Percentiles rank a stretch among this genome's conserved stretches.
Conservation (phyloP, 1,140 invertebrate species). For the Proctacanthus coquilletti region DNA sequence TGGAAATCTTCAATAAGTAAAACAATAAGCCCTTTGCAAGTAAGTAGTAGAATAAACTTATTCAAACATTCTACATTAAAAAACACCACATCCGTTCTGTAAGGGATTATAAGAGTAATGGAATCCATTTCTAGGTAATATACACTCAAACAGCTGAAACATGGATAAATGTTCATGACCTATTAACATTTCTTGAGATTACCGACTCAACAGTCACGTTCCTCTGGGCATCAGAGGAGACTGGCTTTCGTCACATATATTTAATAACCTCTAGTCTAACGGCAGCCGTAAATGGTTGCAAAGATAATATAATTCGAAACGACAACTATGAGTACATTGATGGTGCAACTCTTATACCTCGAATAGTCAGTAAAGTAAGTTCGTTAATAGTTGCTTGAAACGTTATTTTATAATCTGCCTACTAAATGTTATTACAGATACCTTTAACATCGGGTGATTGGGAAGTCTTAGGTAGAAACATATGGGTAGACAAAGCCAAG, state of each 20-base stretch:
- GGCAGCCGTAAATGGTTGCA: constrained; percentile 16
- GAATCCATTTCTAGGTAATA: constrained; percentile 39
- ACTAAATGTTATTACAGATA: constrained; percentile 42
- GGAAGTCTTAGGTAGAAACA: constrained; percentile 60
- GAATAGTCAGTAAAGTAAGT: constrained; percentile 22
- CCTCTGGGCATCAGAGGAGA: constrained; percentile 85
- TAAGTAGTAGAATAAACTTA: too few species aligned
- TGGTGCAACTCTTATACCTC: constrained; percentile 16
- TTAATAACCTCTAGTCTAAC: constrained; percentile 36
- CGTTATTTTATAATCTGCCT: constrained; percentile 2
- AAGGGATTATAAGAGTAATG: too few species aligned
- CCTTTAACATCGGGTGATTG: constrained; percentile 66
- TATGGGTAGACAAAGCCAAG: constrained; percentile 59
- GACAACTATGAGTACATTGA: constrained; percentile 11
- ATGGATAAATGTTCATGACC: constrained; percentile 88
- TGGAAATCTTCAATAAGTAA: constrained; percentile 25
- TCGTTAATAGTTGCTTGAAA: background rate
- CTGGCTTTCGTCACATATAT: constrained; percentile 84
- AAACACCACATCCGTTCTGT: too few species aligned
- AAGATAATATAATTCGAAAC: constrained; percentile 6
- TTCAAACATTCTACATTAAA: too few species aligned
- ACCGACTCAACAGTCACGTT: constrained; percentile 45
- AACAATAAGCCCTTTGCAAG: constrained; percentile 23
- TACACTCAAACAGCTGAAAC: constrained; percentile 55
- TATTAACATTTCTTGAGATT: constrained; percentile 63